Conservation (phyloP, 2,888 invertebrate genomes). For the Platypus cylindrus region DNA sequence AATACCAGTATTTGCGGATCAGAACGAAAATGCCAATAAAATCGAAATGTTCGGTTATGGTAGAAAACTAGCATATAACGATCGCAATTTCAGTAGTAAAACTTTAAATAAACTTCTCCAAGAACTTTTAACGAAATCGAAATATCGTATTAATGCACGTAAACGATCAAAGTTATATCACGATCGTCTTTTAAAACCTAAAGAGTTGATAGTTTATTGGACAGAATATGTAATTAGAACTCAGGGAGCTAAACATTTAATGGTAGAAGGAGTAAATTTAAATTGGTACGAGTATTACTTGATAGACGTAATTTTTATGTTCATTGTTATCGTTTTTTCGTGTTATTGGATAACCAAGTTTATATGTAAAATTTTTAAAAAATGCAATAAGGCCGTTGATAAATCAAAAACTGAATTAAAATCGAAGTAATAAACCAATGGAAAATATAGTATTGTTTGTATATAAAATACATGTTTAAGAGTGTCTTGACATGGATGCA, state of each 20-base stretch:
- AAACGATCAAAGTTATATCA: slow-evolving; percentile 20
- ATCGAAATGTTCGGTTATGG: slow-evolving; percentile 24
- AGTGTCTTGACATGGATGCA: too few species aligned
- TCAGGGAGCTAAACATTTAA: slow-evolving; percentile 25
- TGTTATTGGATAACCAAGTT: too few species aligned
- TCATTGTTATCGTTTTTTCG: background rate
- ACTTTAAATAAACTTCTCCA: slow-evolving; percentile 1
- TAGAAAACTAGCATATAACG: slow-evolving; percentile 5
- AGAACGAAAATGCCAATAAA: slow-evolving; percentile 37
- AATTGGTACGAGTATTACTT: slow-evolving; percentile 23
- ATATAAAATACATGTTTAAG: too few species aligned
- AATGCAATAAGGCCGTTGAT: too few species aligned
- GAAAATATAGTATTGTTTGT: too few species aligned
- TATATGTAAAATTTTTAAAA: too few species aligned
- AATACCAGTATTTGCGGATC: slow-evolving; percentile 41
- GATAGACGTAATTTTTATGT: slow-evolving; percentile 20
- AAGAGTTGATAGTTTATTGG: slow-evolving; percentile 25
- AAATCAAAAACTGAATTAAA: too few species aligned
- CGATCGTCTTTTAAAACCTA: slow-evolving; percentile 23
- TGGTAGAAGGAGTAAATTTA: slow-evolving; percentile 20
- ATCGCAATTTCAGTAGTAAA: slow-evolving; percentile 6
- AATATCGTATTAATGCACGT: slow-evolving; percentile 21
- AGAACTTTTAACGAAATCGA: slow-evolving; percentile 7
- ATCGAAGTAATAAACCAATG: too few species aligned
- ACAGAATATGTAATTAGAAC: slow-evolving; percentile 24